Conservation (phyloP, 1,140 invertebrate genomes). For the Eupristina koningsbergeri region DNA sequence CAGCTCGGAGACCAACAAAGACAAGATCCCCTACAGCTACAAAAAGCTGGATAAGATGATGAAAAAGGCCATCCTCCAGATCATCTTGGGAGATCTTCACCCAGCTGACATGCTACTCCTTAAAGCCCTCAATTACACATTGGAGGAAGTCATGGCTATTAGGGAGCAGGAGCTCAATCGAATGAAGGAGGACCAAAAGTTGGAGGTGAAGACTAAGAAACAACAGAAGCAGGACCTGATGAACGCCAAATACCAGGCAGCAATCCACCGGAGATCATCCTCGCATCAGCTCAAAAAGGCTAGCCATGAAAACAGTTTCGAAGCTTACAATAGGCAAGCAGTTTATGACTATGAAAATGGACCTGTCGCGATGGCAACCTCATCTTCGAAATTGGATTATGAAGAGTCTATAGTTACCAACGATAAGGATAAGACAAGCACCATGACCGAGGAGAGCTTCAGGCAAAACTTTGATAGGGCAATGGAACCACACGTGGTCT, state of each 20-base stretch:
- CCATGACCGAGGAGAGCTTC: constrained; percentile 10
- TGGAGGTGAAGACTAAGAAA: constrained; percentile 22
- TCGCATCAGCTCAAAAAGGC: constrained; percentile 44
- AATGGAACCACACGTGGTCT: constrained; percentile 68
- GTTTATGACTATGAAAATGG: constrained; percentile 68
- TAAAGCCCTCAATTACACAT: constrained; percentile 68
- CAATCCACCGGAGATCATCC: constrained; percentile 31
- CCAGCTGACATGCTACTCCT: constrained; percentile 64
- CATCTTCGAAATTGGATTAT: constrained; percentile 49
- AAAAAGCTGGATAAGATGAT: constrained; percentile 67
- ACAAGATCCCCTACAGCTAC: constrained; percentile 57
- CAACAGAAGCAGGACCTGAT: constrained; percentile 37
- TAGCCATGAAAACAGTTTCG: constrained; percentile 56
- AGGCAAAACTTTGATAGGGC: constrained; percentile 58
- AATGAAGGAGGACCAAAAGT: constrained; percentile 56
- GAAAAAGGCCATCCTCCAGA: constrained; percentile 68
- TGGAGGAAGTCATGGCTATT: constrained; percentile 66
- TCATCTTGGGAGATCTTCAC: constrained; percentile 67
- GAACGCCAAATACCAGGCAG: constrained; percentile 27
- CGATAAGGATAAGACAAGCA: neutral
- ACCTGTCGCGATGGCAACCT: constrained; percentile 50
- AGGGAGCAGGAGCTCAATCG: constrained; percentile 63
- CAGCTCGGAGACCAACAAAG: constrained; percentile 48
- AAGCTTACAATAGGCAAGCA: constrained; percentile 66
- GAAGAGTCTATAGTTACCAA: constrained; percentile 41